A percentile compares a stretch with the other conserved stretches of the same genome.
Conservation (phyloP, 2,113 vertebrate species). For the Melanocharis versteri region DNA sequence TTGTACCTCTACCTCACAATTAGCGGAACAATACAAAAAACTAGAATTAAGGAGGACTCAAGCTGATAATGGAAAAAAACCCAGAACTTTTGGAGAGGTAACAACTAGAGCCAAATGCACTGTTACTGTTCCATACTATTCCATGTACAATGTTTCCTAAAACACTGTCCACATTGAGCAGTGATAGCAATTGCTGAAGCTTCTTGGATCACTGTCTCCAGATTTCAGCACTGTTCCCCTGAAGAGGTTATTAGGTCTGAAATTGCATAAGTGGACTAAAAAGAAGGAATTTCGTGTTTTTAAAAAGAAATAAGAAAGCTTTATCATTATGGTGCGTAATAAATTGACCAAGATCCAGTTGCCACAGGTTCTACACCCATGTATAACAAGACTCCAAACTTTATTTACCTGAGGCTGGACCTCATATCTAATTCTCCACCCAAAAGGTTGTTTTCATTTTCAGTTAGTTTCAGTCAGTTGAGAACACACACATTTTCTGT, state of each 20-base stretch:
- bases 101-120: background rate
- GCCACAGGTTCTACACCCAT: accelerated
- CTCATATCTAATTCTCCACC: background rate
- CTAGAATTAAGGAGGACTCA: constrained; percentile 43
- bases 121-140: background rate
- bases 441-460: background rate
- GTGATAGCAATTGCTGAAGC: background rate
- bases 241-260: background rate
- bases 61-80: background rate
- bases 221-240: background rate
- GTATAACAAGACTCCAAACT: background rate
- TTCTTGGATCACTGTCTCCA: background rate
- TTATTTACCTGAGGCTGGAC: background rate
- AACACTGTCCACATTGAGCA: background rate
- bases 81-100: background rate
- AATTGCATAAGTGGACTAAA: background rate
- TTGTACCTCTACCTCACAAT: constrained; percentile 46
- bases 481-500: background rate
- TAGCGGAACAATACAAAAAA: constrained; percentile 23
- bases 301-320: background rate
- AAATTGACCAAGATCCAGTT: background rate
- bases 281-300: background rate
- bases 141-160: background rate
- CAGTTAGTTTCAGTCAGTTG: background rate
- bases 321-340: background rate